Percentiles rank a stretch among this genome's conserved stretches.
phyloP scores from a whole-genome alignment of 2,888 invertebrate species.

The Chironomus tentans region DNA sequence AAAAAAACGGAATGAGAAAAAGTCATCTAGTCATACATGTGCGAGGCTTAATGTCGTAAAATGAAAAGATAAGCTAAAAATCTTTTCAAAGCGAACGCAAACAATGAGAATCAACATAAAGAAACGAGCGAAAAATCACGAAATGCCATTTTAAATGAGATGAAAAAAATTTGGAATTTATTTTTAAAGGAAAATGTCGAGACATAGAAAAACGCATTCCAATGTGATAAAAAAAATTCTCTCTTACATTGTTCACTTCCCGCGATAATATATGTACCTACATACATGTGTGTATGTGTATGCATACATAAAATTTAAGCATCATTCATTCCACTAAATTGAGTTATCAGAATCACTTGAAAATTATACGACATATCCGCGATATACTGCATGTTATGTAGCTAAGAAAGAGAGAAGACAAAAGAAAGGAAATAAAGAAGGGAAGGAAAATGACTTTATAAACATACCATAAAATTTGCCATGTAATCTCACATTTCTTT shows the following conservation, averaged over 20 bases:
- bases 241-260: background rate
- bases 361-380: conserved; percentile 4
- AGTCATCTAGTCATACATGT: background rate
- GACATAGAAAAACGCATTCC: too few species aligned
- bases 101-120: background rate
- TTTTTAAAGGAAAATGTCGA: too few species aligned
- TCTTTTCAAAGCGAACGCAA: background rate
- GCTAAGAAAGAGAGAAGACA: too few species aligned
- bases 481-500: conserved; percentile 1
- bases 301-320: background rate
- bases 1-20: background rate
- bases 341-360: conserved; percentile 10
- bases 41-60: background rate
- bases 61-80: conserved; percentile 5
- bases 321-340: conserved; percentile 8
- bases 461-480: conserved; percentile 2
- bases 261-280: background rate
- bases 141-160: too few species aligned
- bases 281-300: background rate
- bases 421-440: background rate
- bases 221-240: background rate
- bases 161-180: too few species aligned
- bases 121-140: too few species aligned
- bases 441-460: conserved; percentile 1
- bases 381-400: background rate